Base-by-base conservation (phyloP, 2,113 vertebrate species). In the Rhipidura dahli region DNA sequence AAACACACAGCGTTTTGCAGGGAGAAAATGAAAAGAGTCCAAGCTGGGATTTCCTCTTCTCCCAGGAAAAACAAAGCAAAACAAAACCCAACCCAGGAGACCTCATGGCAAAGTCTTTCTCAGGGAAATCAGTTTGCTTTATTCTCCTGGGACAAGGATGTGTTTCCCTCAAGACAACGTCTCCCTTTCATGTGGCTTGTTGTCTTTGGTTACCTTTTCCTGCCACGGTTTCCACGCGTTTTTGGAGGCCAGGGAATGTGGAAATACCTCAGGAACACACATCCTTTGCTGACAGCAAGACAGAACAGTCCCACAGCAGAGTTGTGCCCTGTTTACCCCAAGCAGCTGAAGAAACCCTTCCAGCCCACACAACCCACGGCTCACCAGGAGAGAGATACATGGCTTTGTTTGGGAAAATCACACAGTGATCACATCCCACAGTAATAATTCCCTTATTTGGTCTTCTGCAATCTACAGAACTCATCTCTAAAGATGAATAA, bases 381-480 rank as follows among this genome's bases (percentile, higher is more conserved):
- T 76, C n/a, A 42, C 16, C 47, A 50, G 8, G 69, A 59, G 30
- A 26, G 9, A 54, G 50, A 68, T 3, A 37, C 0, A 0, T 11
- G 27, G 6, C 9, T 75, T 42, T 59, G 14, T n/a, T 20, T 39
- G 16, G 7, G 15, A 49, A 88, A 66, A 27, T 31, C 50, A 37
- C 37, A 45, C 33, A 16, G 8, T 6, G 33, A 30, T 35, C 31
- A 3, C 1, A 0, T 63, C 71, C 22, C n/a, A 33, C 17, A 27
- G 16, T 14, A 35, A n/a, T 1, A 60, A 18, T 40, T 72, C 40
- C 14, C 11, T 24, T 71, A 5, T 37, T 59, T 49, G 30, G 2
- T 44, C 22, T 76, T 53, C 44, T 72, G 31, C 37, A 47, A 57
- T 27, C 15, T 15, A 15, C 15, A 72, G 57, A 31, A 40, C 1